Conservation (phyloP, 1,140 invertebrate species). For the Zaprionus taronus region DNA sequence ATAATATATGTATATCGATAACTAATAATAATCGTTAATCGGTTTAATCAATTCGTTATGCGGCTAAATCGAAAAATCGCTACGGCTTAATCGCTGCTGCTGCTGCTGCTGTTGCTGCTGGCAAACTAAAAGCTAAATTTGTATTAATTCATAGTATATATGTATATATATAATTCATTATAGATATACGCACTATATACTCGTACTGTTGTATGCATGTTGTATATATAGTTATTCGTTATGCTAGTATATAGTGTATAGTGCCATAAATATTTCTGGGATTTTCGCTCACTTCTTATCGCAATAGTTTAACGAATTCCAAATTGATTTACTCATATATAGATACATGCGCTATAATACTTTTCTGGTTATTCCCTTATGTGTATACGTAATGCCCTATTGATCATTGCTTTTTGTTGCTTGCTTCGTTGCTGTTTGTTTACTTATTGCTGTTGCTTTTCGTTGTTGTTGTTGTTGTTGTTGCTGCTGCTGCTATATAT, state of each 20-base stretch:
- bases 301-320: constrained; percentile 79
- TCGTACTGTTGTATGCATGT: constrained; percentile 30
- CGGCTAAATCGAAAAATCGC: constrained; percentile 77
- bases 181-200: constrained; percentile 37
- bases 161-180: constrained; percentile 31
- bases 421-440: constrained; percentile 56
- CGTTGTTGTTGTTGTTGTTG: constrained; percentile 51
- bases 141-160: constrained; percentile 39
- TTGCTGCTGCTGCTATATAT: constrained; percentile 43
- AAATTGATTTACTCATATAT: constrained; percentile 70
- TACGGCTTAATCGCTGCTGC: constrained; percentile 57
- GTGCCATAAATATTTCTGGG: constrained; percentile 70
- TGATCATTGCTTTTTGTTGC: constrained; percentile 33
- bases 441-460: constrained; percentile 34
- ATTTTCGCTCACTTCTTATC: constrained; percentile 68
- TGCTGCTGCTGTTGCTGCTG: constrained; percentile 27
- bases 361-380: constrained; percentile 56
- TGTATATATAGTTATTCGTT: constrained; percentile 51
- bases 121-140: constrained; percentile 54
- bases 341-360: constrained; percentile 73
- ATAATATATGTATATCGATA: constrained; percentile 63
- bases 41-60: constrained; percentile 74
- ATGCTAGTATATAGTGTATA: constrained; percentile 65
- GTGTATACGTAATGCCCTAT: constrained; percentile 40
- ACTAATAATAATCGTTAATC: constrained; percentile 70